Conservation (phyloP, 2,888 invertebrate genomes). For the Sesia bembeciformis region DNA sequence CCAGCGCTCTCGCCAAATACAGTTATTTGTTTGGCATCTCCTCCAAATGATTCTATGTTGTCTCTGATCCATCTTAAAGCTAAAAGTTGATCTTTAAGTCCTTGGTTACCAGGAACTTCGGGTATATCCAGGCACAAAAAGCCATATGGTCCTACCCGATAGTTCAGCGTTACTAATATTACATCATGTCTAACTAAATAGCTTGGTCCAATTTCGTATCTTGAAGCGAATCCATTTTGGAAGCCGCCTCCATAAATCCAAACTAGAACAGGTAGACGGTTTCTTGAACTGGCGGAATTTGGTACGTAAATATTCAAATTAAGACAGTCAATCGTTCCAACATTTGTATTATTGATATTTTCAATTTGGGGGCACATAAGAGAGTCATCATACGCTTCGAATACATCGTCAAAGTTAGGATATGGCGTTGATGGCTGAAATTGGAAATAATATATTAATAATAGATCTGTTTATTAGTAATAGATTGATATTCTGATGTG, state of each 20-base stretch:
- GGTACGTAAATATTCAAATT: slow-evolving; percentile 62
- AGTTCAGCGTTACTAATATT: slow-evolving; percentile 28
- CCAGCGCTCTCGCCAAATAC: slow-evolving; percentile 46
- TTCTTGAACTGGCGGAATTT: slow-evolving; percentile 2
- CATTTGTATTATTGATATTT: slow-evolving; percentile 17
- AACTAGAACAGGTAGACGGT: slow-evolving; percentile 6
- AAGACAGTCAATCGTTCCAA: slow-evolving; percentile 62
- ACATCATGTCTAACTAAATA: slow-evolving; percentile 8
- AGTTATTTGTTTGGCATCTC: slow-evolving; percentile 34
- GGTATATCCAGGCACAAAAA: slow-evolving; percentile 44
- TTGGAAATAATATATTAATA: no score
- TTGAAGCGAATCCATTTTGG: not conserved
- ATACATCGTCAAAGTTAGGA: slow-evolving; percentile 12
- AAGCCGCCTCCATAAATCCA: slow-evolving; percentile 8
- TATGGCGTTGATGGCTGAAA: slow-evolving; percentile 11
- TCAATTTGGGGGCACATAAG: slow-evolving; percentile 27
- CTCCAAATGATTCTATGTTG: slow-evolving; percentile 41
- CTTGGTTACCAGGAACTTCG: slow-evolving; percentile 43
- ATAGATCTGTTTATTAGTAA: no score
- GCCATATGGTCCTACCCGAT: slow-evolving; percentile 48
- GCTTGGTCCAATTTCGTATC: slow-evolving; percentile 2
- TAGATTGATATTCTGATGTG: no score
- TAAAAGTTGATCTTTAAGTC: slow-evolving; percentile 40
- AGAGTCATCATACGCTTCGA: slow-evolving; percentile 20
- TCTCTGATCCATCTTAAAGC: slow-evolving; percentile 37